Evolutionary conservation across 2,797 vertebrate species (phyloP).

Genomic region (Microctenopoma lineatum): DNA sequence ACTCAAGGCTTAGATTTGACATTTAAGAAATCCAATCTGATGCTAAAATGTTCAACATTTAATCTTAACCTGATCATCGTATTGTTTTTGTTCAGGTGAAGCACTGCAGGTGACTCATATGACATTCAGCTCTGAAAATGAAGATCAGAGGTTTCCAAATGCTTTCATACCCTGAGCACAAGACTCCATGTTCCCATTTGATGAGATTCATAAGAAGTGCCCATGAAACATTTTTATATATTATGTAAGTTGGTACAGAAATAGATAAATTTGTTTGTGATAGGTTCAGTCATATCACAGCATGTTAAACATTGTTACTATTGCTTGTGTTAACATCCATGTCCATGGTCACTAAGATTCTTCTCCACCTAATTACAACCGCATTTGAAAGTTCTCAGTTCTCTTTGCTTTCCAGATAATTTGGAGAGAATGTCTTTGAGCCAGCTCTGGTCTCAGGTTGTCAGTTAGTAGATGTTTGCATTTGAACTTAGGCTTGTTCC

Average conservation of each 20-base stretch:
- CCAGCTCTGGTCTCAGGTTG: background rate
- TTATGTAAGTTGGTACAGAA: constrained; percentile 17
- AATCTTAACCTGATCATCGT: constrained; percentile 4
- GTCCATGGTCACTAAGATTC: background rate
- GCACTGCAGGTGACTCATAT: constrained; percentile 8
- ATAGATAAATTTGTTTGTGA: constrained; percentile 4
- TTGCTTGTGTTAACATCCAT: constrained; percentile 14
- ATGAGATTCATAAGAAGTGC: constrained; percentile 41
- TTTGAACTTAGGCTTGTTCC: background rate
- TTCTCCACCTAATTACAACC: background rate
- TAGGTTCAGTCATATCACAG: too few relatives aligned
- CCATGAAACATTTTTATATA: background rate
- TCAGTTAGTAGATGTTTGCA: background rate
- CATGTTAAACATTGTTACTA: background rate
- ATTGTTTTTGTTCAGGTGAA: constrained; percentile 2
- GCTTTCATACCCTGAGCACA: background rate
- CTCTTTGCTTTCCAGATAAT: background rate
- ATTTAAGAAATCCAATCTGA: background rate
- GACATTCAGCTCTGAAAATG: background rate
- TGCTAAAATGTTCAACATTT: constrained; percentile 6
- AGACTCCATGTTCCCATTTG: constrained; percentile 9
- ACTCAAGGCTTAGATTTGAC: background rate
- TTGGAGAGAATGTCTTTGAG: background rate
- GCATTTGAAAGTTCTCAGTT: constrained; percentile 1
- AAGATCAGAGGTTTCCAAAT: constrained; percentile 18